Evolutionary conservation across 1,140 invertebrate species (phyloP), one percentile per base, ranked within the genome.

Genomic region (Steinernema khuongi): DNA sequence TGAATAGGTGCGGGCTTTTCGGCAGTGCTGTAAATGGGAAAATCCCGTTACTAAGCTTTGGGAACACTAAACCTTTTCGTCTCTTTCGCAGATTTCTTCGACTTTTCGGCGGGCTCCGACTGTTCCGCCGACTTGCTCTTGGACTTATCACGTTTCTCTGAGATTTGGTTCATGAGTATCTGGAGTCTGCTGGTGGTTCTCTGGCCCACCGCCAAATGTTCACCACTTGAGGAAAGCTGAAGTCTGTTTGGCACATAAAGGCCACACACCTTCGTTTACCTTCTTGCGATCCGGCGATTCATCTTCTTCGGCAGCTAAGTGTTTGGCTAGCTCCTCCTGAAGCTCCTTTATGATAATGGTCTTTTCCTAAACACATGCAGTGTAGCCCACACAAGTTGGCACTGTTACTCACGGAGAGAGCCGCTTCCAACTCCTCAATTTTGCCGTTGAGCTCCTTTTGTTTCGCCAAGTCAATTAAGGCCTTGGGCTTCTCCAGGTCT

Each of bases 151-250:
- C 70, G 36, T 41, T 79, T 79, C 19, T 80, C 79, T 29, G 77
- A 78, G 70, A 80, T 80, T 36, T 80, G 79, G 22, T 72, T 80
- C 2, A 80, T 71, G 41, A 79, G 69, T 17, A 43, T 74, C 72
- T 80, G 79, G 76, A 80, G 71, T 78, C 17, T 74, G 69, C 31
- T 74, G 69, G 32, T 33, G 31, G 1, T 32, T n/a, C 28, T 26
- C 18, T 72, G 72, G 14, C 31, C 32, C 50, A 19, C 73, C 72
- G 30, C 72, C 31, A 30, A 29, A 30, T 32, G 68, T 36, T 31
- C 67, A 72, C n/a, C 33, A 68, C 76, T 77, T 14, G 31, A 36
- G 19, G 31, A 29, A 29, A 60, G 1, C n/a, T 72, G 70, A 29
- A 69, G 44, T 7, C 1, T 26, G 32, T 18, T 43, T 43, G 28